A percentile compares a stretch with the other conserved stretches of the same genome.
Conservation (phyloP, 2,888 invertebrate species). For the Tetragnatha montana region DNA sequence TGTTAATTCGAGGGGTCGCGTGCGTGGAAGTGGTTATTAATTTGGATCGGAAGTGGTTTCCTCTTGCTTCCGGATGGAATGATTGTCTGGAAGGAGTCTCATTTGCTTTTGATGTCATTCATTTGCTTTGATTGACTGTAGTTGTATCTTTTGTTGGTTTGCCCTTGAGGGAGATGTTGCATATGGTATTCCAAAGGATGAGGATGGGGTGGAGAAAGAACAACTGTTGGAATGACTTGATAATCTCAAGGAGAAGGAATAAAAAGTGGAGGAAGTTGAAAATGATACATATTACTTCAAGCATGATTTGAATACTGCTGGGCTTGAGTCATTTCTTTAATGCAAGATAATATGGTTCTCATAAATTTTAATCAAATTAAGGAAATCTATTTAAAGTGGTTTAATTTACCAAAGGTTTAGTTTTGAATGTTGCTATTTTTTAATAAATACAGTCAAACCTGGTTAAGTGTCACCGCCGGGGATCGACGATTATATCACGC, state of each 20-base stretch:
- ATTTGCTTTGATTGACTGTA: background rate
- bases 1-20: background rate
- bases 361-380: too few species aligned
- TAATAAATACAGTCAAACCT: too few species aligned
- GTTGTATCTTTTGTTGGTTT: background rate
- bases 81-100: background rate
- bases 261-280: background rate
- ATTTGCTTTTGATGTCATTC: background rate
- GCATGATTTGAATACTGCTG: background rate
- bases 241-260: background rate
- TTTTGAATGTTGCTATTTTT: too few species aligned
- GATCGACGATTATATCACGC: too few species aligned
- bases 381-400: too few species aligned
- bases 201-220: too few species aligned
- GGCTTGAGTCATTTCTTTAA: too few species aligned
- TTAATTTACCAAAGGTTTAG: too few species aligned
- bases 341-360: too few species aligned
- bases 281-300: background rate
- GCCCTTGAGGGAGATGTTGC: background rate
- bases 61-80: background rate
- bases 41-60: background rate
- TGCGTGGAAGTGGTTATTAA: background rate
- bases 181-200: background rate
- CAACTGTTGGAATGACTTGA: background rate
- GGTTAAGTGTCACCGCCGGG: too few species aligned